Evolutionary conservation across 2,113 vertebrate genomes (phyloP).

Genomic region (Oenanthe oenanthe): DNA sequence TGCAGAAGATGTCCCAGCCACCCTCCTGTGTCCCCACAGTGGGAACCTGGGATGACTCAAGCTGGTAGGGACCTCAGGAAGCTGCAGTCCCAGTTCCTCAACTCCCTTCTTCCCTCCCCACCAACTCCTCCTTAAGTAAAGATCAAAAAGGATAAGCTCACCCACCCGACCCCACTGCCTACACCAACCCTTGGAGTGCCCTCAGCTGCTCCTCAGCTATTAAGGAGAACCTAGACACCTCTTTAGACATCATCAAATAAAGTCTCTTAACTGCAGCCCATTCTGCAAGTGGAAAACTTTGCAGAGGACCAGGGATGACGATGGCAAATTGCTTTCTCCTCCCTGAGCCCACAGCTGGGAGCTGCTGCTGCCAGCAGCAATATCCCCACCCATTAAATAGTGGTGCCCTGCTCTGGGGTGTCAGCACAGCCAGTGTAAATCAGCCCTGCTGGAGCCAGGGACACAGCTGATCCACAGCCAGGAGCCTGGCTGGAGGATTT

Average conservation of each 20-base stretch:
- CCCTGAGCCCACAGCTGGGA: neutral
- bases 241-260: neutral
- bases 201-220: neutral
- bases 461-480: neutral
- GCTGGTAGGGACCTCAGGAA: neutral
- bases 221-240: neutral
- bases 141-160: neutral
- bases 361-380: neutral
- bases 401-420: neutral
- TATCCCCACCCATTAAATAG: neutral
- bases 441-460: neutral
- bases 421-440: rapidly evolving
- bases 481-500: neutral
- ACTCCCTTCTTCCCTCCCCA: neutral
- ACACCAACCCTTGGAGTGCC: neutral
- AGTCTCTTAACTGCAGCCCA: neutral
- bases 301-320: rapidly evolving
- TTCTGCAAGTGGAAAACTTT: neutral
- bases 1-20: neutral
- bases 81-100: neutral
- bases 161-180: neutral
- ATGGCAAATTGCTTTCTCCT: neutral
- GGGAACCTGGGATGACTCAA: neutral
- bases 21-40: neutral
- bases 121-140: neutral